These are phyloP conservation scores for Nemoura dubitans DNA, from an alignment of 2,888 invertebrate genomes.

Conservation along the genomic window DNA sequence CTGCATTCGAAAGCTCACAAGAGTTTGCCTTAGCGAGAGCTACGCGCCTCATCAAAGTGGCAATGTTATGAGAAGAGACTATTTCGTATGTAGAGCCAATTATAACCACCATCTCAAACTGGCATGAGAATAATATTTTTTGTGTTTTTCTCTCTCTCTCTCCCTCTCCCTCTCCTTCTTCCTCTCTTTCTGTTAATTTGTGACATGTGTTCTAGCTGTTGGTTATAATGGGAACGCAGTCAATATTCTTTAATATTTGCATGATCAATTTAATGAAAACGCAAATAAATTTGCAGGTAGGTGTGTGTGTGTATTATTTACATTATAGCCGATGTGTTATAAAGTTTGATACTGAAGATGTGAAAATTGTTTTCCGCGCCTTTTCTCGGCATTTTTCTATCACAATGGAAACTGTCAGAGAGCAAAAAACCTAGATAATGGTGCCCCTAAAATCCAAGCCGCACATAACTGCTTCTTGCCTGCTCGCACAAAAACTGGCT, in stretches of 20 bases:
- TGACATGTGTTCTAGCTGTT: not conserved
- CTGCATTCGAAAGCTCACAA: not conserved
- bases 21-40: not conserved
- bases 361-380: not conserved
- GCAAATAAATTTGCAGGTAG: not conserved
- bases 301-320: too few species aligned
- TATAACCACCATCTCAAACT: slow-evolving; percentile 33
- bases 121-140: not conserved
- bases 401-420: slow-evolving; percentile 7
- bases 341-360: not conserved
- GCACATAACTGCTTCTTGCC: not conserved
- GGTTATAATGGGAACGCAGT: not conserved
- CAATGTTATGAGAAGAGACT: slow-evolving; percentile 38
- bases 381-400: not conserved
- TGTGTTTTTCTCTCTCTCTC: too few species aligned
- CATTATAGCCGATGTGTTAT: not conserved
- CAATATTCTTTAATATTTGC: not conserved
- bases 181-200: slow-evolving; percentile 13
- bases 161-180: too few species aligned
- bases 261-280: not conserved
- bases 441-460: not conserved
- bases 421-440: not conserved
- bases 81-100: slow-evolving; percentile 35
- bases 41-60: not conserved
- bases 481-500: not conserved